These are phyloP conservation scores for Pogona vitticeps DNA, from an alignment of 2,113 vertebrate species.

Conservation along the genomic window DNA sequence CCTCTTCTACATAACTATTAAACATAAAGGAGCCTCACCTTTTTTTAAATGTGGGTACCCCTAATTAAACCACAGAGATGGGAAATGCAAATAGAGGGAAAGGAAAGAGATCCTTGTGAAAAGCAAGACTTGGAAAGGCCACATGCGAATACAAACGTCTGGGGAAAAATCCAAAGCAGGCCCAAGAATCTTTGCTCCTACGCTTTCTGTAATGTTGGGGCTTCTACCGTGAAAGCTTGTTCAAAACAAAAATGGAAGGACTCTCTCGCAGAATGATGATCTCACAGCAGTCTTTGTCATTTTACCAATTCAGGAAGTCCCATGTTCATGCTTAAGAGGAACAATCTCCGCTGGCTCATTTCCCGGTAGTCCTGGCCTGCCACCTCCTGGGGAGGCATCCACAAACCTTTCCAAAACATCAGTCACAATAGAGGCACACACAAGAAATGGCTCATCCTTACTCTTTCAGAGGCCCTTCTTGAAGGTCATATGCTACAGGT, in stretches of 20 bases:
- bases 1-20: too few species aligned
- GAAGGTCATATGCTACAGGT: not conserved
- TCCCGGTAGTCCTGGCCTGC: not conserved
- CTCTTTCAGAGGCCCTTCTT: not conserved
- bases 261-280: too few species aligned
- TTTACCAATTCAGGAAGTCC: not conserved
- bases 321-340: not conserved
- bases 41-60: too few species aligned
- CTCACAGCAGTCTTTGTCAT: not conserved
- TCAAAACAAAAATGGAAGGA: not conserved
- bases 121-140: not conserved
- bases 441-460: not conserved
- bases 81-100: not conserved
- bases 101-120: too few species aligned
- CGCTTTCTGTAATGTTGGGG: not conserved
- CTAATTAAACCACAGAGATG: not conserved
- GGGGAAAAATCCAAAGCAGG: not conserved
- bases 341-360: not conserved
- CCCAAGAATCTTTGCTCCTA: not conserved
- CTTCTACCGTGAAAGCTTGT: not conserved
- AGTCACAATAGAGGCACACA: not conserved
- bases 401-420: not conserved
- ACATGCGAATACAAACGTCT: not conserved
- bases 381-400: not conserved
- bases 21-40: too few species aligned